phyloP scores from a whole-genome alignment of 2,888 invertebrate genomes.

The Zygogramma bicolorata region DNA sequence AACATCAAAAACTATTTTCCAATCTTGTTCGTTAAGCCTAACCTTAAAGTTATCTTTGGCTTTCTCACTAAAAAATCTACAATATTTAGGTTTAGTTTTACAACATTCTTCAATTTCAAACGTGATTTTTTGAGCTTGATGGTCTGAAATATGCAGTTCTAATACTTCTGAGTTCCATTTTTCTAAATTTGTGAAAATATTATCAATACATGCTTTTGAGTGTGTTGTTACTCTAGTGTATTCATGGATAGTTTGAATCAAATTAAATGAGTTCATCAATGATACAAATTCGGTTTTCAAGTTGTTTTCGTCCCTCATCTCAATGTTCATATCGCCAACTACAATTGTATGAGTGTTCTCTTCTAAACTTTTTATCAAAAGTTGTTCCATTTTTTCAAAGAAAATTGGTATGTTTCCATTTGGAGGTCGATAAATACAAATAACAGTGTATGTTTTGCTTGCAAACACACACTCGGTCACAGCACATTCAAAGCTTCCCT shows the following conservation, averaged over 20 bases:
- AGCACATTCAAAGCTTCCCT: not conserved
- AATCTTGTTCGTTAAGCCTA: no score
- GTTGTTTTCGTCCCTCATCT: not conserved
- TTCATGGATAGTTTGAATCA: no score
- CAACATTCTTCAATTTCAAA: no score
- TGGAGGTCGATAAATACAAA: not conserved
- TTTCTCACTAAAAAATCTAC: no score
- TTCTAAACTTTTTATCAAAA: not conserved
- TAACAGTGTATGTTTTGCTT: not conserved
- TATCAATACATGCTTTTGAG: not conserved
- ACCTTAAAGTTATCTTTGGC: no score
- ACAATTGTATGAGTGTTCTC: no score
- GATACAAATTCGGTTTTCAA: not conserved
- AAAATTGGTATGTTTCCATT: not conserved
- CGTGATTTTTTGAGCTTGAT: no score
- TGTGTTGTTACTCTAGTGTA: not conserved
- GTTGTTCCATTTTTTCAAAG: not conserved
- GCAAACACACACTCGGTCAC: not conserved
- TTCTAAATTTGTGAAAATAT: not conserved
- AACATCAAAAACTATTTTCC: no score
- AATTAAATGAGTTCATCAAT: no score
- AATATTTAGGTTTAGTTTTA: no score
- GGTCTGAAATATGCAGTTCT: no score
- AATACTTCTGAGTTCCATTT: no score
- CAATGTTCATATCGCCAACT: not conserved